Percentiles rank a stretch among this genome's conserved stretches.
phyloP scores from a whole-genome alignment of 2,797 vertebrate genomes.

The Mormyrus hasselquistii region DNA sequence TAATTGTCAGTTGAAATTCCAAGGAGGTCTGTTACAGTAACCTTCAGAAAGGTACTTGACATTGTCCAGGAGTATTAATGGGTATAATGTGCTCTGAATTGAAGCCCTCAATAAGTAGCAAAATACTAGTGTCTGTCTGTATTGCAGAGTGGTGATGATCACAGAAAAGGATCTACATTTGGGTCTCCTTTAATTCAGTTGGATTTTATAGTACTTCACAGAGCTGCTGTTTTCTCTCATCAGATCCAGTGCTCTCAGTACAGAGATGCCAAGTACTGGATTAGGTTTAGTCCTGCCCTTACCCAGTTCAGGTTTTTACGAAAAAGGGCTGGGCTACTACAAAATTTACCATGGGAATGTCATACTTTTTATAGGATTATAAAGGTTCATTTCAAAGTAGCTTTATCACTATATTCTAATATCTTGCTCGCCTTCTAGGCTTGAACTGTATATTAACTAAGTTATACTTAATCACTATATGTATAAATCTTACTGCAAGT shows the following conservation, averaged over 20 bases:
- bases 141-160: background rate
- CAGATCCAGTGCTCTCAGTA: background rate
- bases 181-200: background rate
- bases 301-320: background rate
- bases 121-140: background rate
- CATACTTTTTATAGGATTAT: background rate
- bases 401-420: background rate
- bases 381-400: background rate
- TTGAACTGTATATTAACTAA: background rate
- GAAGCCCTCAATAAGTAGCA: background rate
- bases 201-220: background rate
- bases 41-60: background rate
- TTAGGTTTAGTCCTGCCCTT: background rate
- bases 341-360: background rate
- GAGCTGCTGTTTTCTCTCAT: background rate
- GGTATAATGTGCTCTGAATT: background rate
- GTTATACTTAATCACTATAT: background rate
- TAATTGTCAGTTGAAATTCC: background rate
- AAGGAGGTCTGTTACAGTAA: background rate
- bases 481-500: background rate
- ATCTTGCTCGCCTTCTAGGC: background rate
- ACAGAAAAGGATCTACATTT: background rate
- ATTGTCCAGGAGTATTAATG: background rate
- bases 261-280: background rate
- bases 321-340: background rate